Evolutionary conservation across 2,113 vertebrate species (phyloP), one percentile per base, ranked within the genome.

Genomic region (Pipa parva): DNA sequence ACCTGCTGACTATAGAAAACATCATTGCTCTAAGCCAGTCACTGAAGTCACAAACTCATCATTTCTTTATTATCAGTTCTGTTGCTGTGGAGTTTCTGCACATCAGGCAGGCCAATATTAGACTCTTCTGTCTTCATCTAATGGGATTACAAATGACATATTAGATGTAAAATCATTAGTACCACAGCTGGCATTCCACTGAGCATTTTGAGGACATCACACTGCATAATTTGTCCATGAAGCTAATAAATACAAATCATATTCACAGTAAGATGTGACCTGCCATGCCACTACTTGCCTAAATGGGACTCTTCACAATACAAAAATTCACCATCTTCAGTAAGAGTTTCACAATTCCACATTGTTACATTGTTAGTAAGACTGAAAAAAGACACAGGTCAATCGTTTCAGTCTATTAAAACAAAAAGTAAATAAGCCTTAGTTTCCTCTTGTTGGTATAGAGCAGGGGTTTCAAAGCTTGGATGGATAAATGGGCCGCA

Each of bases 141-240:
- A 27, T n/a, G 18, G 36, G 50, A 65, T 66, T 66, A 66, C 37
- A 66, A 66, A 66, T 48, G 25, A 52, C 31, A 27, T 39, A 52
- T 39, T 36, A 52, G 48, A 52, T 26, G 31, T 52, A 66, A 25
- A 56, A 49, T 49, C 55, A 33, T 67, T 58, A 49, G 20, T 28
- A 7, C 26, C 8, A 15, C 37, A 22, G 51, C 37, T 57, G 26
- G 52, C 27, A 17, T 29, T 37, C 33, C 50, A 28, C 50, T 3
- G 63, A 49, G 63, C 7, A 49, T 49, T 17, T 9, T 17, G 17
- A 42, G 22, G 31, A 52, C 10, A 12, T 36, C 18, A 24, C n/a
- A 15, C 2, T 42, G 39, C 17, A 42, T 42, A 42, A 22, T 63
- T 52, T 5, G 37, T 36, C 26, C 18, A 27, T 27, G 21, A n/a